phyloP scores from a whole-genome alignment of 2,888 invertebrate genomes.

The Tenthredo amoena region DNA sequence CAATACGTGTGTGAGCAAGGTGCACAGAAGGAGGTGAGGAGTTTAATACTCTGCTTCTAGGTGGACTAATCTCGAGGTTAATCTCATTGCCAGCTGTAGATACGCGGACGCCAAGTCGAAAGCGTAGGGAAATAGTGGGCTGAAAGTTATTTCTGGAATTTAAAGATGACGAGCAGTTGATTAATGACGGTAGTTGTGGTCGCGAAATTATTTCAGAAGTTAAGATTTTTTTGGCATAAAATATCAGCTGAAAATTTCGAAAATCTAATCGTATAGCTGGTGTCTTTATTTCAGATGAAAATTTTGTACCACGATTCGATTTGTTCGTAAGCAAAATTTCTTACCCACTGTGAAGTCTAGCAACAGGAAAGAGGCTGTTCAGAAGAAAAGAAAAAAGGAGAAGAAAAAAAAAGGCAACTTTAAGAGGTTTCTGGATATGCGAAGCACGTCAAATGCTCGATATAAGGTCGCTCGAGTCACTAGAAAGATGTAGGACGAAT shows the following conservation, averaged over 20 bases:
- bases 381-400: neutral
- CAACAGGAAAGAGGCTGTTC: neutral
- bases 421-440: conserved; percentile 27
- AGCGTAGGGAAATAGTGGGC: neutral
- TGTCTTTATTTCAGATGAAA: neutral
- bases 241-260: neutral
- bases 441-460: conserved; percentile 50
- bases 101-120: neutral
- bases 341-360: neutral
- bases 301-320: conserved; percentile 1
- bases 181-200: too few relatives aligned
- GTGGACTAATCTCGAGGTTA: conserved; percentile 27
- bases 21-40: neutral
- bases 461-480: conserved; percentile 44
- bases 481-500: conserved; percentile 42
- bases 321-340: conserved; percentile 32
- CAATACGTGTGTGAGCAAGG: neutral
- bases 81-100: conserved; percentile 31
- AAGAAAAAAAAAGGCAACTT: neutral
- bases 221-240: neutral
- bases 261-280: neutral
- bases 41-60: neutral
- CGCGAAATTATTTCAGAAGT: neutral
- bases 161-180: neutral
- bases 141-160: neutral